Percentiles rank a stretch among this genome's conserved stretches.
Evolutionary conservation across 2,113 vertebrate species (phyloP).

Genomic region (Protobothrops flavoviridis): DNA sequence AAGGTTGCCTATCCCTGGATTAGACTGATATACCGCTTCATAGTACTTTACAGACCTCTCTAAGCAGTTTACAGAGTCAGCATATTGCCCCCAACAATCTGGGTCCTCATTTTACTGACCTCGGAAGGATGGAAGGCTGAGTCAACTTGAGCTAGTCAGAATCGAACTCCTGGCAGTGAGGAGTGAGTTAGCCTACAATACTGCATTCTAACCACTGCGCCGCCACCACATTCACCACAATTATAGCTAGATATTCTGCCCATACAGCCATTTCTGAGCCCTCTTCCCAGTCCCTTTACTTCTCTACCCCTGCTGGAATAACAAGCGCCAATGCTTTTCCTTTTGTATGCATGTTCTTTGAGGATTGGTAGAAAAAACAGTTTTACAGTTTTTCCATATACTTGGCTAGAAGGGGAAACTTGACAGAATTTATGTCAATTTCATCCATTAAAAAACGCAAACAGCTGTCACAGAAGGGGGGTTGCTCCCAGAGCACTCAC

Average conservation of each 20-base stretch:
- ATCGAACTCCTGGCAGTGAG: neutral
- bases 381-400: neutral
- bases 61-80: neutral
- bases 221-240: neutral
- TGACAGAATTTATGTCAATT: neutral
- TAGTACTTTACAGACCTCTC: neutral
- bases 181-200: neutral
- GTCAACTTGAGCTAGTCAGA: neutral
- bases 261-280: neutral
- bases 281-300: neutral
- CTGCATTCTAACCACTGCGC: neutral
- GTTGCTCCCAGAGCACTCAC: neutral
- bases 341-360: neutral
- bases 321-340: neutral
- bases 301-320: neutral
- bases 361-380: neutral
- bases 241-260: neutral
- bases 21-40: neutral
- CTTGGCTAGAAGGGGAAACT: neutral
- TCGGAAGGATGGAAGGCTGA: neutral
- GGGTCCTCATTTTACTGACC: neutral
- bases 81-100: neutral
- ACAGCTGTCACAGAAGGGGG: neutral
- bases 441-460: neutral
- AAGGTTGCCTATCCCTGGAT: no score